Evolutionary conservation across 2,797 vertebrate genomes (phyloP).

Genomic region (Platalea minor): DNA sequence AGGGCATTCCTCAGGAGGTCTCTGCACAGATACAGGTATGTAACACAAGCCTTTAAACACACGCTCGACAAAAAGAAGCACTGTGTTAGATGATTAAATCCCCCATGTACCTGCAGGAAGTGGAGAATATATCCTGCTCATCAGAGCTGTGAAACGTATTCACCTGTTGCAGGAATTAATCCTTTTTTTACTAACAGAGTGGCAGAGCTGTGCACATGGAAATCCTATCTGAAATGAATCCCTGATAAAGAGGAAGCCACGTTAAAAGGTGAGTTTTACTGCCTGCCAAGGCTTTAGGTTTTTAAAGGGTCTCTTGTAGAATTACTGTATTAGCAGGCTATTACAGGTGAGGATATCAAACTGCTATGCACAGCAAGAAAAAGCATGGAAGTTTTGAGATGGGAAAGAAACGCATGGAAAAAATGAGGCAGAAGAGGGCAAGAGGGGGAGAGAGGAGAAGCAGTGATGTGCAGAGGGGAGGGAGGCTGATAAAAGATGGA

Average conservation of each 20-base stretch:
- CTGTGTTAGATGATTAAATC: neutral
- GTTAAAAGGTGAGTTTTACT: constrained; percentile 40
- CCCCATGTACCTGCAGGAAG: neutral
- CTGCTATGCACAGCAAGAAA: neutral
- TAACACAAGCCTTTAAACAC: neutral
- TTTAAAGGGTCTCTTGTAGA: constrained; percentile 31
- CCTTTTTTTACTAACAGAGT: neutral
- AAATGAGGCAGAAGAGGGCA: neutral
- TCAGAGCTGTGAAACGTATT: neutral
- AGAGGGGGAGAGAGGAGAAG: neutral
- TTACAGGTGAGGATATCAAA: neutral
- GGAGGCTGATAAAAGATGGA: neutral
- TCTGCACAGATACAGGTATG: neutral
- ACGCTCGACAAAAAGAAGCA: neutral
- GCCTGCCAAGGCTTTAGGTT: neutral
- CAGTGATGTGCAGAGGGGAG: neutral
- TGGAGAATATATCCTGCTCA: neutral
- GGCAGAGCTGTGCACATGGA: neutral
- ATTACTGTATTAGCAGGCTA: constrained; percentile 6
- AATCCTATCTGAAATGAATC: constrained; percentile 49
- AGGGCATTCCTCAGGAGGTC: neutral
- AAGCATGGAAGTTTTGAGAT: neutral
- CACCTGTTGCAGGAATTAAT: constrained; percentile 40
- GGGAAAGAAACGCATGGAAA: neutral
- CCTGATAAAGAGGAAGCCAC: constrained; percentile 15